A percentile compares a stretch with the other conserved stretches of the same genome.
These are phyloP conservation scores for Tiliqua scincoides DNA, from an alignment of 2,113 vertebrate genomes.

Conservation along the genomic window DNA sequence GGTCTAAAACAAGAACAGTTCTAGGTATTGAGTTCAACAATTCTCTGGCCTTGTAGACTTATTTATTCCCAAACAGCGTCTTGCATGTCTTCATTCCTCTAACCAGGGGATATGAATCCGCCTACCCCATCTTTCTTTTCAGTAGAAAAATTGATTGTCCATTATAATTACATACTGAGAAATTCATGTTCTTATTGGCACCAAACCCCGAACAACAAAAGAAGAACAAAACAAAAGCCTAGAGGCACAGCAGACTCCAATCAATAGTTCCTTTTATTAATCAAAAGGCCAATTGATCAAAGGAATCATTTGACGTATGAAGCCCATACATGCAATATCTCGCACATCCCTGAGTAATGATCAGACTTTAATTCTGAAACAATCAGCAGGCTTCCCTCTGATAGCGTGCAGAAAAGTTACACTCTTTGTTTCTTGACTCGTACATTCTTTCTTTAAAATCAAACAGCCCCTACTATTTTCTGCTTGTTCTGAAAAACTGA, in stretches of 20 bases:
- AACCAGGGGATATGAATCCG: neutral
- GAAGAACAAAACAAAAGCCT: neutral
- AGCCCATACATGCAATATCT: neutral
- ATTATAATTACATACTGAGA: neutral
- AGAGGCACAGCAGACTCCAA: neutral
- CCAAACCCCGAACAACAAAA: neutral
- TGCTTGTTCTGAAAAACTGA: neutral
- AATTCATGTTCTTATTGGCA: neutral
- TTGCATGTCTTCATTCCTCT: neutral
- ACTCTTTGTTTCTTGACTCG: neutral
- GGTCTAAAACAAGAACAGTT: no score
- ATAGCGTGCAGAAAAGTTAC: neutral
- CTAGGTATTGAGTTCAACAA: no score
- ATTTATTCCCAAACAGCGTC: neutral
- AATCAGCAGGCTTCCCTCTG: neutral
- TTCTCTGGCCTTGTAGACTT: no score
- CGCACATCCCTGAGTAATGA: neutral
- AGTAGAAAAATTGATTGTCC: neutral
- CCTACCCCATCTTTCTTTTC: neutral
- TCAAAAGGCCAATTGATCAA: neutral
- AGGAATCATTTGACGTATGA: neutral
- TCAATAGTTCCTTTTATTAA: conserved; percentile 8
- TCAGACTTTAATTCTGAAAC: neutral
- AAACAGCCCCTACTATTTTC: neutral
- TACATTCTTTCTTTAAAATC: neutral